phyloP scores from a whole-genome alignment of 1,140 invertebrate species.

The Cydia fagiglandana region DNA sequence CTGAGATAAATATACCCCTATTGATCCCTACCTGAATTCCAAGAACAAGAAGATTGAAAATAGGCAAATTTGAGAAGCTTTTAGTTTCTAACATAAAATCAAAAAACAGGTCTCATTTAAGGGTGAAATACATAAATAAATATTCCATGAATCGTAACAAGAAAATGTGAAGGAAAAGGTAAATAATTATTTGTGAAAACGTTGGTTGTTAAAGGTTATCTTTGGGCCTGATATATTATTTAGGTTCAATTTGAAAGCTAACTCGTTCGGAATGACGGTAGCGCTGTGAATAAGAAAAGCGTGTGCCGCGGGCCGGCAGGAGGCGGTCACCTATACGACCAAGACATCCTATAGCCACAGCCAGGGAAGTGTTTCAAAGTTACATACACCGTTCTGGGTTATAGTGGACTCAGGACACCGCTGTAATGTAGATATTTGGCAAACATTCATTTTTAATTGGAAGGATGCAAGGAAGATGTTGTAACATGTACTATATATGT shows the following conservation, averaged over 20 bases:
- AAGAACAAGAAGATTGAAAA: neutral
- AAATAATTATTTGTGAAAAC: neutral
- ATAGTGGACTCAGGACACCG: no score
- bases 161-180: conserved; percentile 7
- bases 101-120: neutral
- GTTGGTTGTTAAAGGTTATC: neutral
- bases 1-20: neutral
- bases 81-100: neutral
- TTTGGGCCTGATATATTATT: conserved; percentile 55
- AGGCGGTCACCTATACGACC: conserved; percentile 53
- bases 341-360: neutral
- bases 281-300: conserved; percentile 64
- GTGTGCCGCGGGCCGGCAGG: conserved; percentile 45
- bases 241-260: conserved; percentile 71
- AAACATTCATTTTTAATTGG: no score
- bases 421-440: no score
- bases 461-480: no score
- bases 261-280: conserved; percentile 55
- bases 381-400: no score
- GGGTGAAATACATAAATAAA: neutral
- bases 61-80: neutral
- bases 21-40: no score
- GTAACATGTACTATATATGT: no score
- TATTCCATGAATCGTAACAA: neutral
- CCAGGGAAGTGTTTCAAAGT: no score